phyloP scores from a whole-genome alignment of 2,113 vertebrate species.

The Tragelaphus buxtoni region DNA sequence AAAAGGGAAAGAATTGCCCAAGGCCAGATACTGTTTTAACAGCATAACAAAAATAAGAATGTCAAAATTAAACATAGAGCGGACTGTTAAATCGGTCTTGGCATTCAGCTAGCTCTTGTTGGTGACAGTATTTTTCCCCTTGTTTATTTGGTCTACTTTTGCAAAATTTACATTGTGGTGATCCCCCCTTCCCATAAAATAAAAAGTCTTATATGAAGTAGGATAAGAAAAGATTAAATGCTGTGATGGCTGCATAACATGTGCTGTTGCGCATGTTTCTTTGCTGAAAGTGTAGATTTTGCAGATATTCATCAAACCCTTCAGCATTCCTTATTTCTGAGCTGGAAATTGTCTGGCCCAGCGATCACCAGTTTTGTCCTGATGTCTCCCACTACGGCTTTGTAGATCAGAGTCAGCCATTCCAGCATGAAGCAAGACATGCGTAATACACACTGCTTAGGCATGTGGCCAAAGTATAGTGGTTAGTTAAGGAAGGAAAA shows the following conservation, averaged over 20 bases:
- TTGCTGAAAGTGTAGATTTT: neutral
- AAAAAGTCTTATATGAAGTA: neutral
- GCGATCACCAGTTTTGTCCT: neutral
- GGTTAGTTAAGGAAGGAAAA: neutral
- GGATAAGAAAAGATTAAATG: neutral
- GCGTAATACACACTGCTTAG: rapidly evolving
- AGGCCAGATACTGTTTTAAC: neutral
- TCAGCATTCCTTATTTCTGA: neutral
- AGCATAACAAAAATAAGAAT: neutral
- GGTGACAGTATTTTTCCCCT: neutral
- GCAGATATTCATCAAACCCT: neutral
- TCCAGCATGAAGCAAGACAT: neutral
- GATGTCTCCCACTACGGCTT: neutral
- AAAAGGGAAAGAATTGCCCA: neutral
- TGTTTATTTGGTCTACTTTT: slow-evolving; percentile 7
- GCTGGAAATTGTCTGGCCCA: neutral
- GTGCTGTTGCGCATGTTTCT: neutral
- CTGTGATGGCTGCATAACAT: neutral
- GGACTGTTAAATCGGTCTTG: neutral
- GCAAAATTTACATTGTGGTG: neutral
- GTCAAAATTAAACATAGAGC: neutral
- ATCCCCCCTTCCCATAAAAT: neutral
- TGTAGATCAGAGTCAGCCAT: neutral
- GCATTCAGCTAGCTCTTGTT: neutral
- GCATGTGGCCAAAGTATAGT: neutral